Base-by-base conservation (phyloP, 1,140 invertebrate species). In the Bombus waltoni region DNA sequence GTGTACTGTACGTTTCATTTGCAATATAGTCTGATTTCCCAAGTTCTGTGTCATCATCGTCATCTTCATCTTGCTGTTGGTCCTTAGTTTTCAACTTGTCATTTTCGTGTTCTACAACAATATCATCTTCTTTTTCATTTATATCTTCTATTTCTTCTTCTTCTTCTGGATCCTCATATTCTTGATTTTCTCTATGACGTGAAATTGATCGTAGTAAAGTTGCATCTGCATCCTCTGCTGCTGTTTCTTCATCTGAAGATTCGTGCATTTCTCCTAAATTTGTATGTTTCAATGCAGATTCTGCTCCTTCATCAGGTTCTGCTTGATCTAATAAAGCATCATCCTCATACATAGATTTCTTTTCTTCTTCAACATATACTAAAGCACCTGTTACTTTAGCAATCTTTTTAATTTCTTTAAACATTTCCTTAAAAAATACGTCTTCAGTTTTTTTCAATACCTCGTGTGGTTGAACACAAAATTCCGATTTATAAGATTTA, bases 151-250 rank as follows among this genome's bases (percentile, higher is more conserved):
- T 95, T 44, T 95, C 93, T 32, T 94, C 94, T 90, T 93, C 95
- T n/a, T 93, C 95, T 40, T 90, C 97, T 2, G 96, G 96, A 92
- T 98, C 98, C 88, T 98, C 97, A 91, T 98, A 97, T 66, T 98
- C 98, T 68, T 97, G 96, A 79, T 97, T 96, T 87, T 97, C 96
- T 65, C 96, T 94, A 85, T 96, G 96, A 87, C 96, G 96, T 68
- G 94, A 94, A 87, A 95, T 96, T 3, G 94, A 95, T 91, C 96
- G 96, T 11, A 94, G 94, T 42, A 95, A 95, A 32, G 96, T 97
- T 0, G 96, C 96, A 89, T 96, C 96, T 47, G 96, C 96, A 71
- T 97, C 96, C 42, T 96, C 95, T 25, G 87, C 95, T 57, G 93
- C 92, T 32, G 95, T 95, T 59, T 97, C 97, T 57, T 97, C 97